phyloP scores from a whole-genome alignment of 2,888 invertebrate species.

The Chironomus tentans region DNA sequence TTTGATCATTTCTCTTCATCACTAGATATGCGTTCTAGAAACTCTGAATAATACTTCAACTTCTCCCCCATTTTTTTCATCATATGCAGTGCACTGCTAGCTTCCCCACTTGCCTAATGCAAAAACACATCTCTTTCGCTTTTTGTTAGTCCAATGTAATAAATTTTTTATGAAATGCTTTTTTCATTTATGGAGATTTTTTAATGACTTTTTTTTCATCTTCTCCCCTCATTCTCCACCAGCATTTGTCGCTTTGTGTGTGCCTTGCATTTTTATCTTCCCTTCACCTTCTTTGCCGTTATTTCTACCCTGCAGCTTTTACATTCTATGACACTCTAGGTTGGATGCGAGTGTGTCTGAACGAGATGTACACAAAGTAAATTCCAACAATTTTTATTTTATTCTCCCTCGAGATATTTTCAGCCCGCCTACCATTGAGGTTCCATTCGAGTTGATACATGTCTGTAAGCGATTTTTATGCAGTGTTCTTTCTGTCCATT shows the following conservation, averaged over 20 bases:
- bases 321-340: background rate
- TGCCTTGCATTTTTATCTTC: background rate
- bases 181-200: background rate
- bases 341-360: background rate
- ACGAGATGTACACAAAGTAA: background rate
- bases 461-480: background rate
- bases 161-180: conserved; percentile 13
- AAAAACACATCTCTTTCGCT: too few relatives aligned
- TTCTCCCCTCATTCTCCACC: too few relatives aligned
- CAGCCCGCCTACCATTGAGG: background rate
- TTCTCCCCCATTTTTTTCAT: too few relatives aligned
- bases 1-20: too few relatives aligned
- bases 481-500: background rate
- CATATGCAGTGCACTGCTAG: too few relatives aligned
- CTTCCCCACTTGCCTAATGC: background rate
- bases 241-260: background rate
- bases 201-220: background rate
- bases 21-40: too few relatives aligned
- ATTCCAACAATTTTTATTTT: background rate
- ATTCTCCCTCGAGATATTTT: background rate
- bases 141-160: background rate
- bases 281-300: background rate
- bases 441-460: background rate
- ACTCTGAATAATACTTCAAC: too few relatives aligned
- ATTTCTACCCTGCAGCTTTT: background rate